These are phyloP conservation scores for Eupithecia subfuscata DNA, from an alignment of 2,888 invertebrate genomes.

Conservation along the genomic window DNA sequence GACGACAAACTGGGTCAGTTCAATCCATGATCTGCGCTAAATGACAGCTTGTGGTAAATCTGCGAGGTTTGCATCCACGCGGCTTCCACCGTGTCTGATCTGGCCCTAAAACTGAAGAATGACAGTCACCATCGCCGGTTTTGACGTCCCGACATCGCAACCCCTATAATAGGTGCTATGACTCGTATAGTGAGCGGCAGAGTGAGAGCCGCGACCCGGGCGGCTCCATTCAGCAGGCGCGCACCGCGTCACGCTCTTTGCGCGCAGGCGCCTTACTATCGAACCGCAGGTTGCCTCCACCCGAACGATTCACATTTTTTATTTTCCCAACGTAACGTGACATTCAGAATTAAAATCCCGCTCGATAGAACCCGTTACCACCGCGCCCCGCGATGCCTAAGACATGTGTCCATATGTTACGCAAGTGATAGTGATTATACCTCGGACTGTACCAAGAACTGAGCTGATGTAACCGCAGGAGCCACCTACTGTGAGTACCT, in stretches of 20 bases:
- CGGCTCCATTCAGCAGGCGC: slow-evolving; percentile 60
- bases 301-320: slow-evolving; percentile 75
- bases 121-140: background rate
- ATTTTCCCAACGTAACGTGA: slow-evolving; percentile 73
- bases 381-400: slow-evolving; percentile 14
- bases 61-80: too few species aligned
- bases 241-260: slow-evolving; percentile 65
- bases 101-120: background rate
- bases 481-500: slow-evolving; percentile 68
- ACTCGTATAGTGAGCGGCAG: slow-evolving; percentile 56
- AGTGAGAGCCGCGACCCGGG: slow-evolving; percentile 46
- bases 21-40: background rate
- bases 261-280: slow-evolving; percentile 81
- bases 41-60: background rate
- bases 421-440: slow-evolving; percentile 70
- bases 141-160: background rate
- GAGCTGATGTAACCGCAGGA: slow-evolving; percentile 71
- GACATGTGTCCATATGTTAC: slow-evolving; percentile 79
- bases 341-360: slow-evolving; percentile 56
- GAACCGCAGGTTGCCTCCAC: slow-evolving; percentile 80
- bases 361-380: slow-evolving; percentile 33
- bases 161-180: slow-evolving; percentile 6
- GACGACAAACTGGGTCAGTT: background rate
- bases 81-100: background rate
- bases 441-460: slow-evolving; percentile 50